These are phyloP conservation scores for Turritopsis rubra DNA, from an alignment of 30 jellyfish, hydroid and myxozoan species.

Conservation along the genomic window DNA sequence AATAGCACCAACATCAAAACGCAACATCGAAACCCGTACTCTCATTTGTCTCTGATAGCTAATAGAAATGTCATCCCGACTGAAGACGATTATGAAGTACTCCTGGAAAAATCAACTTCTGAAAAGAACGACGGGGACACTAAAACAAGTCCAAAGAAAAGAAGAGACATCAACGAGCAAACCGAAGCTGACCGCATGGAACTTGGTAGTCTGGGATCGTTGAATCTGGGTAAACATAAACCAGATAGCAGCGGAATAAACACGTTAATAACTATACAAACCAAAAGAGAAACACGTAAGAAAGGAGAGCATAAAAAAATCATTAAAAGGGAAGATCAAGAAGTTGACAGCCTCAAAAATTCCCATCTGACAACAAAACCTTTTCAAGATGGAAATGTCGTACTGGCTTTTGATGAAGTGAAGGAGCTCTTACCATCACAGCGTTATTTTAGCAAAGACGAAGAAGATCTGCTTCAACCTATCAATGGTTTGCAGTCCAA, in stretches of 20 bases:
- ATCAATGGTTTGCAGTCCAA: neutral
- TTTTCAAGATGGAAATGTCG: constrained; percentile 33
- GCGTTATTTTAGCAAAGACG: neutral
- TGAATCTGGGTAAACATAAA: neutral
- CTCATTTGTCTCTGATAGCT: neutral
- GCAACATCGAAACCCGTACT: neutral
- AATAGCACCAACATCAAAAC: neutral
- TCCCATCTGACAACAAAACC: constrained; percentile 26
- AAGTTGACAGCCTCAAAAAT: neutral
- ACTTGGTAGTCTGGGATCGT: constrained; percentile 27
- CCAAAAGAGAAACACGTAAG: neutral
- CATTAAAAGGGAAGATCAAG: neutral
- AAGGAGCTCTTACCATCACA: constrained; percentile 64
- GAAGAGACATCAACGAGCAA: constrained; percentile 14
- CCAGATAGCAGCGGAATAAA: neutral
- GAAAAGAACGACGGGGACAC: neutral
- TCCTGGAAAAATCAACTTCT: neutral
- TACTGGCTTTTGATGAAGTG: constrained; percentile 84
- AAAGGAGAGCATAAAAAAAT: neutral
- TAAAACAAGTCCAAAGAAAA: neutral
- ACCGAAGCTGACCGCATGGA: constrained; percentile 20
- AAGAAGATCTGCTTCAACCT: constrained; percentile 9
- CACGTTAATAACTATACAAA: neutral
- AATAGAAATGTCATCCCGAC: constrained; percentile 9
- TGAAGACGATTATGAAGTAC: neutral